Evolutionary conservation across 2,797 vertebrate species (phyloP).

Genomic region (Dallia pectoralis): DNA sequence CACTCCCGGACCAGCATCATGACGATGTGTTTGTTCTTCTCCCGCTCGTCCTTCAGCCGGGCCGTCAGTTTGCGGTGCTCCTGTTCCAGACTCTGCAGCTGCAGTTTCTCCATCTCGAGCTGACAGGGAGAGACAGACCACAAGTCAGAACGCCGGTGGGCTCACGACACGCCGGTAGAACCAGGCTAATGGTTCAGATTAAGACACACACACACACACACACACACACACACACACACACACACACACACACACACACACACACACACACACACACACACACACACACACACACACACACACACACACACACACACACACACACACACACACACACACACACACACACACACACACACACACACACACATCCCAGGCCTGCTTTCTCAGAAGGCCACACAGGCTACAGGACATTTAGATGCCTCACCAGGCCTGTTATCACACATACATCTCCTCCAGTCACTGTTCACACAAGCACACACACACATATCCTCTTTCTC

Average conservation of each 20-base stretch:
- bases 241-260: background rate
- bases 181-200: background rate
- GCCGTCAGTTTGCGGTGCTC: slow-evolving; percentile 89
- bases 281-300: background rate
- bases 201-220: background rate
- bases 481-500: background rate
- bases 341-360: background rate
- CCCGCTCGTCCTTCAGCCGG: slow-evolving; percentile 91
- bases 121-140: slow-evolving; percentile 51
- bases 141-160: background rate
- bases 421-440: too few relatives aligned
- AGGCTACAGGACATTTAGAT: too few relatives aligned
- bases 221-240: background rate
- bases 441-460: background rate
- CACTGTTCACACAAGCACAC: background rate
- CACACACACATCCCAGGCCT: background rate
- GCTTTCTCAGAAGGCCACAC: too few relatives aligned
- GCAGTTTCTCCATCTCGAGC: slow-evolving; percentile 95
- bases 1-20: slow-evolving; percentile 96
- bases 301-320: background rate
- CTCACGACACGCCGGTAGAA: background rate
- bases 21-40: slow-evolving; percentile 96
- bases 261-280: background rate
- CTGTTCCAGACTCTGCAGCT: slow-evolving; percentile 90
- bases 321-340: background rate